These are phyloP conservation scores for Diglossa cyanea DNA, from an alignment of 2,797 vertebrate species.

Conservation along the genomic window DNA sequence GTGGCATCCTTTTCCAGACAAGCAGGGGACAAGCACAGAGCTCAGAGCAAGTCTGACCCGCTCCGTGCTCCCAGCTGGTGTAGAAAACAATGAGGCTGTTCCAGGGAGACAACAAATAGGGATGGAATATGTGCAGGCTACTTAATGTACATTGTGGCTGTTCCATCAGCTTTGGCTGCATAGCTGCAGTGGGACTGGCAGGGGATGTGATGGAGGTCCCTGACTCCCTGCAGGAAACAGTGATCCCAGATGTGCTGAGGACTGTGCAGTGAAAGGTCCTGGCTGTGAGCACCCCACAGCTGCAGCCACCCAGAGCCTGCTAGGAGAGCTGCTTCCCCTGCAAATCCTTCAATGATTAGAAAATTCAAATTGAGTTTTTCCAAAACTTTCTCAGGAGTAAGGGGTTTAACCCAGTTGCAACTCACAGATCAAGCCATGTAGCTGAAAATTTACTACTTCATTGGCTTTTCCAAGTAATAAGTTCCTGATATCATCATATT, in stretches of 20 bases:
- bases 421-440: not conserved
- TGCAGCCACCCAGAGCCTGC: not conserved
- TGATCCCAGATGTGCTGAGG: not conserved
- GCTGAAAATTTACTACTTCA: not conserved
- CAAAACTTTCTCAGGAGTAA: not conserved
- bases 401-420: not conserved
- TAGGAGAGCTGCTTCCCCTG: not conserved
- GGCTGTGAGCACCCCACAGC: not conserved
- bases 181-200: not conserved
- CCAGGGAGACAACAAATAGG: not conserved
- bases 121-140: not conserved
- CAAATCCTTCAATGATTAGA: not conserved
- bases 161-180: not conserved
- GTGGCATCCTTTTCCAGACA: not conserved
- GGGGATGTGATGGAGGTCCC: not conserved
- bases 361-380: not conserved
- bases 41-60: not conserved
- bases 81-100: not conserved
- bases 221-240: not conserved
- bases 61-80: not conserved
- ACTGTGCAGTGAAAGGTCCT: not conserved
- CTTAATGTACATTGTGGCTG: not conserved
- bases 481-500: not conserved
- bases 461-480: constrained; percentile 22
- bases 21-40: not conserved